Conservation (phyloP, 2,888 invertebrate genomes). For the Drosophila trichaetosa region DNA sequence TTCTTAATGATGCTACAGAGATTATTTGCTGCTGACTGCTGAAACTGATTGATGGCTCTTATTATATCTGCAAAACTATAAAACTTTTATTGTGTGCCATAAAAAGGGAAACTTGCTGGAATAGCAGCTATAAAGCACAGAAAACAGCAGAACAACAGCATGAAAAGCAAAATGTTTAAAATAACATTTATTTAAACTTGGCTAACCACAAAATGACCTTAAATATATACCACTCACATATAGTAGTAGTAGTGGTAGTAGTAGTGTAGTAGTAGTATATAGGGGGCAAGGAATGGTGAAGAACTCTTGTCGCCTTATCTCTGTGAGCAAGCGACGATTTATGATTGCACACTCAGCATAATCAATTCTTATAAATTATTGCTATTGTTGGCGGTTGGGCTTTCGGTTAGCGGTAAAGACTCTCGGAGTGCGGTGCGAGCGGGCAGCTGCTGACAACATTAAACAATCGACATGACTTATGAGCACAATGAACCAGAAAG, state of each 20-base stretch:
- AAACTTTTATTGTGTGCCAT: conserved; percentile 68
- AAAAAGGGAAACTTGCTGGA: conserved; percentile 48
- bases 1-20: conserved; percentile 47
- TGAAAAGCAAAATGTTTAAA: conserved; percentile 22
- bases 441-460: conserved; percentile 70
- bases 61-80: conserved; percentile 60
- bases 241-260: background rate
- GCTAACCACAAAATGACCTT: conserved; percentile 57
- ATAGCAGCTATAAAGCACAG: conserved; percentile 17
- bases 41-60: conserved; percentile 70
- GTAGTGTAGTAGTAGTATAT: background rate
- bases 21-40: conserved; percentile 53
- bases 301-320: conserved; percentile 58
- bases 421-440: conserved; percentile 2
- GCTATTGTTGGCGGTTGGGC: conserved; percentile 69
- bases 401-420: conserved; percentile 24
- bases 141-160: conserved; percentile 7
- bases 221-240: conserved; percentile 29
- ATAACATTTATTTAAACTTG: conserved; percentile 60
- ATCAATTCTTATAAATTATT: conserved; percentile 80
- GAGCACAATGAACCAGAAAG: conserved; percentile 57
- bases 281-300: background rate
- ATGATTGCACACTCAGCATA: conserved; percentile 77
- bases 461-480: conserved; percentile 73
- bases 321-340: conserved; percentile 60